Conservation (phyloP, 2,797 vertebrate species). For the Pangasius krempfi region DNA sequence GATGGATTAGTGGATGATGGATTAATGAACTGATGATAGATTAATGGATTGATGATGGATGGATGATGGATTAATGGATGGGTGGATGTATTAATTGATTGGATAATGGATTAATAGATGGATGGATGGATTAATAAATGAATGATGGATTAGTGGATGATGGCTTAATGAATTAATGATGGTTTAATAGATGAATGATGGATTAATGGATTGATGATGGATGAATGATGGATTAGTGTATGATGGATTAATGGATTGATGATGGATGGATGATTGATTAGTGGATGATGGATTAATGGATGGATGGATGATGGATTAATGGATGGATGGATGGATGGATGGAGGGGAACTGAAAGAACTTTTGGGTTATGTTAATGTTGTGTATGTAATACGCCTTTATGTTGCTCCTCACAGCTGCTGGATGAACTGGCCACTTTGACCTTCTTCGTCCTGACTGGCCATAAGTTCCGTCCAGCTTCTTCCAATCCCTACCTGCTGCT, state of each 20-base stretch:
- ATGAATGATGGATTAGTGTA: neutral
- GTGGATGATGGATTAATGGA: too few species aligned
- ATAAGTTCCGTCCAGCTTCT: conserved; percentile 85
- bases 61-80: too few species aligned
- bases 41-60: too few species aligned
- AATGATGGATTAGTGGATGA: too few species aligned
- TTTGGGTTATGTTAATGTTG: neutral
- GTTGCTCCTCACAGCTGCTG: conserved; percentile 73
- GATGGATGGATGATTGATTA: neutral
- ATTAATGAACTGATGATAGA: too few species aligned
- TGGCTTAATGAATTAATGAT: too few species aligned
- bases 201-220: neutral
- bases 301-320: neutral
- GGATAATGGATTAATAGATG: too few species aligned
- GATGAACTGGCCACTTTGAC: conserved; percentile 83
- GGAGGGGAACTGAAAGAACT: neutral
- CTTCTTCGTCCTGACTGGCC: conserved; percentile 86
- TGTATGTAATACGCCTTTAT: neutral
- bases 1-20: neutral
- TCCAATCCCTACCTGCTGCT: conserved; percentile 86
- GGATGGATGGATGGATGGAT: neutral
- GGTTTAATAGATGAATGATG: too few species aligned
- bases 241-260: too few species aligned
- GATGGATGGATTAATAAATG: too few species aligned
- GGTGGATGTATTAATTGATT: too few species aligned